phyloP scores from a whole-genome alignment of 2,113 vertebrate species.

The Hippocampus abdominalis region DNA sequence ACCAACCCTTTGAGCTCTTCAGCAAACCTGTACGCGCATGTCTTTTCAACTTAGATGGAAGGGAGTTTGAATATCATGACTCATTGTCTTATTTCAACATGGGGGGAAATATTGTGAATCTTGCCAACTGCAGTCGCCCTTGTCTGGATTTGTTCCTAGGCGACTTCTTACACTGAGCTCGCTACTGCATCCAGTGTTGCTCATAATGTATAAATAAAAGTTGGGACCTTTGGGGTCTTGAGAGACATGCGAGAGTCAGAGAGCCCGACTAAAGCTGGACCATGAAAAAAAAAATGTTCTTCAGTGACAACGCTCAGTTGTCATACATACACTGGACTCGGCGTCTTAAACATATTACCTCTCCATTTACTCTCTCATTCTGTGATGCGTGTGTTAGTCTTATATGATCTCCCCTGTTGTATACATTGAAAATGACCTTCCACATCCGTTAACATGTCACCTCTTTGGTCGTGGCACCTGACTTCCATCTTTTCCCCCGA shows the following conservation, averaged over 20 bases:
- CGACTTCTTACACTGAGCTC: slow-evolving; percentile 43
- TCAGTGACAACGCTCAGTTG: slow-evolving; percentile 42
- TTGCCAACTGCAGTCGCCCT: slow-evolving; percentile 57
- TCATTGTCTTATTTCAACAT: slow-evolving; percentile 27
- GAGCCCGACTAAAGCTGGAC: slow-evolving; percentile 37
- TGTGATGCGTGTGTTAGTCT: slow-evolving; percentile 62
- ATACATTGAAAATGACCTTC: slow-evolving; percentile 68
- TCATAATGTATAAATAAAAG: slow-evolving; percentile 33
- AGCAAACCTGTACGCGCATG: slow-evolving; percentile 45
- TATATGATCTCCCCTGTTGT: slow-evolving; percentile 60
- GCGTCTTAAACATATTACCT: slow-evolving; percentile 46
- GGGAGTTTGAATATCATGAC: neutral
- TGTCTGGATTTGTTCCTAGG: slow-evolving; percentile 50
- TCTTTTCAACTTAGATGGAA: slow-evolving; percentile 16
- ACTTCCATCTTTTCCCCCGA: slow-evolving; percentile 46
- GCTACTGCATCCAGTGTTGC: slow-evolving; percentile 21
- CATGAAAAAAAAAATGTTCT: slow-evolving; percentile 42
- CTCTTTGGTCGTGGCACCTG: slow-evolving; percentile 58
- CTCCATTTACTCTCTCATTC: slow-evolving; percentile 28
- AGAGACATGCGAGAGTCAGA: slow-evolving; percentile 44
- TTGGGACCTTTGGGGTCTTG: slow-evolving; percentile 38
- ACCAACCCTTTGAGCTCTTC: slow-evolving; percentile 32
- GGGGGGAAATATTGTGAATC: slow-evolving; percentile 43
- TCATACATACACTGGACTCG: slow-evolving; percentile 42
- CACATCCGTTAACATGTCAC: slow-evolving; percentile 71